phyloP scores from a whole-genome alignment of 2,797 vertebrate genomes.

The Mycteria americana region DNA sequence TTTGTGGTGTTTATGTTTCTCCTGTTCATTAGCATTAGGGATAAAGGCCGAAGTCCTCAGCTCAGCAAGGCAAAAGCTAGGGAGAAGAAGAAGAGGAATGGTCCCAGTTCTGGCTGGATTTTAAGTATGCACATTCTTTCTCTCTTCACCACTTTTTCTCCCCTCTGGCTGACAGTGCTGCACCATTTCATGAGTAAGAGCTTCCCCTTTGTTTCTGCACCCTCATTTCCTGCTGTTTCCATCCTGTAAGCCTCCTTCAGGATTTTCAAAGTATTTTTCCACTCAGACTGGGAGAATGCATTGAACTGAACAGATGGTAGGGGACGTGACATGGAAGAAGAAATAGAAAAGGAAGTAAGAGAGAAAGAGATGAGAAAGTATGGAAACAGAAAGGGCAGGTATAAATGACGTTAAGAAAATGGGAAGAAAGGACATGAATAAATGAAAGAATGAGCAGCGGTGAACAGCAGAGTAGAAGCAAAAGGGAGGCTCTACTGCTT shows the following conservation, averaged over 20 bases:
- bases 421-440: background rate
- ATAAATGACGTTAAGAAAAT: background rate
- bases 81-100: background rate
- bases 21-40: background rate
- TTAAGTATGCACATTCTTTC: background rate
- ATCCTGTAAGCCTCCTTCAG: background rate
- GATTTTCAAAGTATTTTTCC: background rate
- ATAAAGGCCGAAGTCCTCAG: background rate
- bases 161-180: background rate
- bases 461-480: background rate
- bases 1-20: background rate
- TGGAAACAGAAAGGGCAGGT: background rate
- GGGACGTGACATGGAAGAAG: background rate
- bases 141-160: background rate
- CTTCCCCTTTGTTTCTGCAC: slow-evolving; percentile 29
- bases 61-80: background rate
- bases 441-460: background rate
- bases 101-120: background rate
- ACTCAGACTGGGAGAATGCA: background rate
- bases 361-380: background rate
- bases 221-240: slow-evolving; percentile 25
- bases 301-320: background rate
- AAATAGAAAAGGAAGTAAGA: background rate
- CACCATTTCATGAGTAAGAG: background rate
- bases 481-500: background rate